Base-by-base conservation (phyloP, 2,797 vertebrate genomes). In the Triplophysa yarkandensis region DNA sequence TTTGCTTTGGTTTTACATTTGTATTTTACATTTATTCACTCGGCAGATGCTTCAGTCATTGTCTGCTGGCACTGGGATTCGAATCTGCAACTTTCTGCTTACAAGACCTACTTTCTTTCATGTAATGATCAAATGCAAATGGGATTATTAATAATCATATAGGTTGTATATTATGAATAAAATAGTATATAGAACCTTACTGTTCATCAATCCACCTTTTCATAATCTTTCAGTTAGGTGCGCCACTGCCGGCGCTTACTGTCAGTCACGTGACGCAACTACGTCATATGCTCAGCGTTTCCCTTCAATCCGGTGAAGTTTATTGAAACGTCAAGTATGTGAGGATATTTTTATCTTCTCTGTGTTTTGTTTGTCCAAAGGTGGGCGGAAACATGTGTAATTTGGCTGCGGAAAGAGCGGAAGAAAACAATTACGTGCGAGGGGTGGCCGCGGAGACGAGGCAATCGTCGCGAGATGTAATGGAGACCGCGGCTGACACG, bases 401-500 rank as follows among this genome's bases (percentile, higher is more conserved):
- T 92, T 92, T 93, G 90, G 89, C 90, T 84, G 80, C 74, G 84
- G 90, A 87, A 87, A 88, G 88, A 92, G 87, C 89, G 86, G 88
- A 89, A 88, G 89, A 91, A 93, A 92, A 92, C 91, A 92, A 93
- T 92, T 92, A 93, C 89, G 85, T 82, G 86, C 83, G 84, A 85
- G 80, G 85, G 83, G 86, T 85, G 86, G 86, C 87, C 83, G 78
- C 86, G 82, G 88, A 89, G 91, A 92, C 91, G 88, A 90, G 89
- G 90, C 90, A 90, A 91, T 91, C 88, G 89, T 88, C 85, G 88
- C 87, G 13, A 86, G 85, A 89, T 90, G 88, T 92, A 93, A 92
- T 92, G 91, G 91, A 92, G 92, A 90, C 89, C 87, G 90, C 89
- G 90, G 89, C 90, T 92, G 91, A 91, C 91, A 91, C 87, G 86